phyloP scores from a whole-genome alignment of 2,888 invertebrate species.

The Lordiphosa fenestrarum region DNA sequence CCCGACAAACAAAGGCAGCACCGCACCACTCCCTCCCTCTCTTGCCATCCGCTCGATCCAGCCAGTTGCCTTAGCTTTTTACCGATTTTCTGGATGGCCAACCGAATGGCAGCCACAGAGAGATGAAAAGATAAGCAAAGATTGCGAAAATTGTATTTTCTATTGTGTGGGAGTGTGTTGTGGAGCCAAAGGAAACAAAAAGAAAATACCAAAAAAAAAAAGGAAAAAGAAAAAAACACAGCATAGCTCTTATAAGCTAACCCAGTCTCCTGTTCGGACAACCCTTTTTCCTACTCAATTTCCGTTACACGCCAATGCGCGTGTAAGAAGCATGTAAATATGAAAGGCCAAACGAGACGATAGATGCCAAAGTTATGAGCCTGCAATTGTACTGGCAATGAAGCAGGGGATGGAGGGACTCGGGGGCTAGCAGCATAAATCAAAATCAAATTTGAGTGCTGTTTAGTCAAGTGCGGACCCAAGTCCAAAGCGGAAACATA shows the following conservation, averaged over 20 bases:
- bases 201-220: constrained; percentile 30
- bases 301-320: constrained; percentile 69
- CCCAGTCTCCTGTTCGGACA: constrained; percentile 24
- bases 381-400: constrained; percentile 47
- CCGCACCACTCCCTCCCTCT: not conserved
- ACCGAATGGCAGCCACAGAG: constrained; percentile 25
- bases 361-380: constrained; percentile 64
- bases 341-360: constrained; percentile 46
- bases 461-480: constrained; percentile 60
- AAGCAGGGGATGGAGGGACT: constrained; percentile 9
- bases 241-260: constrained; percentile 22
- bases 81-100: constrained; percentile 43
- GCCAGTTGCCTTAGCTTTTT: constrained; percentile 41
- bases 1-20: constrained; percentile 50
- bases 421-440: constrained; percentile 54
- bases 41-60: constrained; percentile 14
- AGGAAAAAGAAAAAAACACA: not conserved
- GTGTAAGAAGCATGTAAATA: constrained; percentile 71
- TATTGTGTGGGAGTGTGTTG: constrained; percentile 39
- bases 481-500: constrained; percentile 43
- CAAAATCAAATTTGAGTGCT: constrained; percentile 69
- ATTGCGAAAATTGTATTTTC: constrained; percentile 68
- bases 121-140: constrained; percentile 70
- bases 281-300: constrained; percentile 46
- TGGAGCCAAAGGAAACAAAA: constrained; percentile 38